Evolutionary conservation across 2,888 invertebrate genomes (phyloP).

Genomic region (Polymixis lichenea): DNA sequence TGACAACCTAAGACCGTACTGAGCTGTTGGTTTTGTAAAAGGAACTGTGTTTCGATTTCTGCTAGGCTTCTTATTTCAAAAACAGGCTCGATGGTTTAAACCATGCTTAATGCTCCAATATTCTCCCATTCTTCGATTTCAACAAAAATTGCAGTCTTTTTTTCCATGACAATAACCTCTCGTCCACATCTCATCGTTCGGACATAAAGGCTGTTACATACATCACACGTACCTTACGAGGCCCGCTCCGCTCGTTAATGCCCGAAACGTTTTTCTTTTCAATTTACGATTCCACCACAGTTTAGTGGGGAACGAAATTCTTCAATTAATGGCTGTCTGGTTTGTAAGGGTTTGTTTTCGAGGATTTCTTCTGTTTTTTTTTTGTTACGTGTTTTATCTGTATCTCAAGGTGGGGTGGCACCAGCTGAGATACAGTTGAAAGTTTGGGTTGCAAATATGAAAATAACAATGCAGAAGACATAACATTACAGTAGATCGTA

Average conservation of each 20-base stretch:
- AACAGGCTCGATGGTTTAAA: too few species aligned
- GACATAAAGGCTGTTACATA: conserved; percentile 52
- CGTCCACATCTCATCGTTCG: conserved; percentile 42
- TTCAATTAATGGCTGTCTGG: conserved; percentile 70
- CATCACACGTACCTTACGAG: conserved; percentile 61
- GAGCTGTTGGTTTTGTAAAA: too few species aligned
- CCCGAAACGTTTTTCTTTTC: conserved; percentile 75
- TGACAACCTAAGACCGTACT: too few species aligned
- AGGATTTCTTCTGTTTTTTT: neutral
- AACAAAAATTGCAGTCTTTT: neutral
- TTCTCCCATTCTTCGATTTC: neutral
- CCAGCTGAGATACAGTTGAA: neutral
- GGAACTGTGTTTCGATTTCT: too few species aligned
- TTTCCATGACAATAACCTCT: neutral
- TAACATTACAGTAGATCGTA: too few species aligned
- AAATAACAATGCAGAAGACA: neutral
- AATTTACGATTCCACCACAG: conserved; percentile 74
- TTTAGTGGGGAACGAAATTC: conserved; percentile 65
- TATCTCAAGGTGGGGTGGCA: conserved; percentile 1
- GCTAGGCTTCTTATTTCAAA: too few species aligned
- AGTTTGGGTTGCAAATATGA: neutral
- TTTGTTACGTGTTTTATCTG: conserved; percentile 14
- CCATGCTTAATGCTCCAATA: too few species aligned
- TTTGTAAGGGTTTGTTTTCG: conserved; percentile 38
- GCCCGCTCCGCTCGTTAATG: conserved; percentile 67